Evolutionary conservation across 2,113 vertebrate species (phyloP), one percentile per base, ranked within the genome.

Genomic region (Conger conger): DNA sequence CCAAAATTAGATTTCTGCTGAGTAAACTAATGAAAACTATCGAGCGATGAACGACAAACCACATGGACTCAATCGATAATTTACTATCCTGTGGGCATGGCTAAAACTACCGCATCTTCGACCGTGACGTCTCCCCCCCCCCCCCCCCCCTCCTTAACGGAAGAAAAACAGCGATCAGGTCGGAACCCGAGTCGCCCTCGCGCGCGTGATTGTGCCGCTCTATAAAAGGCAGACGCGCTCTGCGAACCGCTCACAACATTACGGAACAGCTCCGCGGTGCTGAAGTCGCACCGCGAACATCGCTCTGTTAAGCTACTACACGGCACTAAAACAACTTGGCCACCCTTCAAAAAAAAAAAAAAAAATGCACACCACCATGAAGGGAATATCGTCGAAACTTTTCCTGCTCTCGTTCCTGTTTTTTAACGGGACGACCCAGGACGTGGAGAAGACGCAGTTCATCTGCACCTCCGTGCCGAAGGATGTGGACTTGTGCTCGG

Each of bases 401-500:
- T 92, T 96, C 85, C 90, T 97, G 36, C 91, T 95, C 88, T 90
- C 88, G 50, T 85, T 90, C 88, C 90, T 95, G 60, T 88, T 95
- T 89, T 89, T 88, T 86, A 88, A 92, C 89, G 96, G 93, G 83
- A 94, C 93, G 3, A 93, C 89, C 4, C 97, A 97, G 92, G 94
- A 97, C 92, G 95, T 97, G 80, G 97, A 94, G 82, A 97, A 97
- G 92, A 97, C 97, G 57, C 97, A 98, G 86, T 99, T 99, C 93
- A 95, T 99, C 87, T 99, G 98, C 95, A 99, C 98, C 87, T 98
- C 98, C 87, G 97, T 99, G 83, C 98, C 98, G 37, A 95, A 96
- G 94, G 97, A 99, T 93, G 94, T 96, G 94, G 97, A 99, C 95
- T 94, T 99, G 91, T 99, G 98, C 91, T 94, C 96, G 0, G 97